These are phyloP conservation scores for Carpatolechia fugitivella DNA, from an alignment of 2,888 invertebrate species.

Conservation along the genomic window DNA sequence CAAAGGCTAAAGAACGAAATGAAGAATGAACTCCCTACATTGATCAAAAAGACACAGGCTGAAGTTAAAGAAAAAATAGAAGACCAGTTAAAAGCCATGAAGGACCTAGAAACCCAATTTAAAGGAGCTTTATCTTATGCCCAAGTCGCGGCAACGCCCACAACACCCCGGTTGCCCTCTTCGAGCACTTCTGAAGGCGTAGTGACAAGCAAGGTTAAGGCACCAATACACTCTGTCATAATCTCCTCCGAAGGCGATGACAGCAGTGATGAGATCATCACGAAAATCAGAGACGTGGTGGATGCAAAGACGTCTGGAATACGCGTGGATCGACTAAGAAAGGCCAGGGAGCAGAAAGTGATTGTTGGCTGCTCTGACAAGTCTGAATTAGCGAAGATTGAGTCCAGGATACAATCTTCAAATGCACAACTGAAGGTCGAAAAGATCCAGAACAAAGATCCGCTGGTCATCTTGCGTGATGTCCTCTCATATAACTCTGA, in stretches of 20 bases:
- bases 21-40: too few relatives aligned
- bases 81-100: too few relatives aligned
- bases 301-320: neutral
- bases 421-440: neutral
- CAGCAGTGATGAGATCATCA: neutral
- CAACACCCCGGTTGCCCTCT: too few relatives aligned
- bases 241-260: neutral
- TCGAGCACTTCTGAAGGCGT: too few relatives aligned
- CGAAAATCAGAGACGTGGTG: neutral
- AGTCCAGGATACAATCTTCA: too few relatives aligned
- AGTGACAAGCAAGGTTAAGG: too few relatives aligned
- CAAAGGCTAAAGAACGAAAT: too few relatives aligned
- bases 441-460: neutral
- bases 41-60: too few relatives aligned
- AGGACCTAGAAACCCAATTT: too few relatives aligned
- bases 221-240: neutral
- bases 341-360: slow-evolving; percentile 5
- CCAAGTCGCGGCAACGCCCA: too few relatives aligned
- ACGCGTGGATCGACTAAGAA: neutral
- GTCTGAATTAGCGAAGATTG: neutral
- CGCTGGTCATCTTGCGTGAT: neutral
- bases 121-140: too few relatives aligned
- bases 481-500: neutral
- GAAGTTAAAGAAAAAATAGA: too few relatives aligned
- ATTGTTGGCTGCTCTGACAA: neutral